Conservation (phyloP, 1,140 invertebrate species). For the Theocolax elegans region DNA sequence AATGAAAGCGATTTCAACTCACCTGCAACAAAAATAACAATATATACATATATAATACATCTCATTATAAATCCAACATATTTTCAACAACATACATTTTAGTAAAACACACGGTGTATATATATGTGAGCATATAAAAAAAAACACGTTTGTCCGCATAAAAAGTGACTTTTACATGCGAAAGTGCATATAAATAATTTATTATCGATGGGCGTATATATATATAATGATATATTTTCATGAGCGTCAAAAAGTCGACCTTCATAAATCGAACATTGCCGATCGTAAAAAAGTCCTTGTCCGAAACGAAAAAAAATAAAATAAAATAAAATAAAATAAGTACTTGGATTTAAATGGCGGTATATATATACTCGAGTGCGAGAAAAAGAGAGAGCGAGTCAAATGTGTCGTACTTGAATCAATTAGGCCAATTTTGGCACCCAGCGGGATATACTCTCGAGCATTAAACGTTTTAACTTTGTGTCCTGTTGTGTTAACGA, state of each 20-base stretch:
- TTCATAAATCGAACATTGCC: constrained; percentile 12
- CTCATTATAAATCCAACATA: too few relatives aligned
- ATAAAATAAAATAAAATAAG: too few relatives aligned
- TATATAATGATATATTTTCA: constrained; percentile 2
- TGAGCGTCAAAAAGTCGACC: constrained; percentile 12
- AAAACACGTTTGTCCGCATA: neutral
- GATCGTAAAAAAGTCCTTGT: too few relatives aligned
- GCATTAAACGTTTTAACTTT: neutral
- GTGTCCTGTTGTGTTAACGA: too few relatives aligned
- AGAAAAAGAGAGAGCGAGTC: too few relatives aligned
- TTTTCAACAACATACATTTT: neutral
- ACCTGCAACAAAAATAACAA: constrained; percentile 63
- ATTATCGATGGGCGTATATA: neutral
- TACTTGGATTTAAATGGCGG: too few relatives aligned
- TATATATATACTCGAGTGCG: too few relatives aligned
- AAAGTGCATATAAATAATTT: constrained; percentile 10
- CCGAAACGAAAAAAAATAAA: too few relatives aligned
- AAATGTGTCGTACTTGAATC: constrained; percentile 45
- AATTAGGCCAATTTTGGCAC: constrained; percentile 55
- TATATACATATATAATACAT: too few relatives aligned
- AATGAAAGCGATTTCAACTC: constrained; percentile 68
- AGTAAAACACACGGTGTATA: neutral
- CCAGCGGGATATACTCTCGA: neutral
- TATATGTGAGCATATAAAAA: neutral
- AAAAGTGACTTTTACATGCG: neutral